phyloP scores from a whole-genome alignment of 2,113 vertebrate genomes.

The Strix uralensis region DNA sequence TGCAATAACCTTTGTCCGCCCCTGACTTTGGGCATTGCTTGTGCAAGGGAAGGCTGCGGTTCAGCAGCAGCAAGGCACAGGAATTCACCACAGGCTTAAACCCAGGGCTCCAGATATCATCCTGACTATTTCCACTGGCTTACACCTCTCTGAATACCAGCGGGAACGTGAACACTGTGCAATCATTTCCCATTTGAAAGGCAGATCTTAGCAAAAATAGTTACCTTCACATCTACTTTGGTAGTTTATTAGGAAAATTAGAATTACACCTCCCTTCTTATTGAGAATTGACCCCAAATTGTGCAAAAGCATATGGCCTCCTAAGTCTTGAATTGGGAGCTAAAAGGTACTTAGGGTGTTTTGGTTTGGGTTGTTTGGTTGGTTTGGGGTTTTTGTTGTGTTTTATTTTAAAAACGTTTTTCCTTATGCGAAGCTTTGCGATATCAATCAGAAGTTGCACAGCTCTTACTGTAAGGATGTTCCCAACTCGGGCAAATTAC shows the following conservation, averaged over 20 bases:
- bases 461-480: background rate
- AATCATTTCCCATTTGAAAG: background rate
- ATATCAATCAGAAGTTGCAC: background rate
- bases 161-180: background rate
- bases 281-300: background rate
- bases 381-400: background rate
- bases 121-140: background rate
- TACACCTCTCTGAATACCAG: background rate
- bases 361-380: background rate
- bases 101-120: background rate
- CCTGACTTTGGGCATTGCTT: background rate
- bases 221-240: background rate
- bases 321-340: background rate
- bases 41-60: background rate
- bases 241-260: background rate
- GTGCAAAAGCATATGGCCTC: background rate
- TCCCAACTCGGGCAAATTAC: background rate
- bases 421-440: background rate
- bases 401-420: background rate
- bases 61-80: background rate
- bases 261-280: background rate
- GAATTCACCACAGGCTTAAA: background rate
- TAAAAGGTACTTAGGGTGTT: background rate
- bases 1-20: background rate
- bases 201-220: background rate